Evolutionary conservation across 2,888 invertebrate species (phyloP).

Genomic region (Opisthograptis luteolata): DNA sequence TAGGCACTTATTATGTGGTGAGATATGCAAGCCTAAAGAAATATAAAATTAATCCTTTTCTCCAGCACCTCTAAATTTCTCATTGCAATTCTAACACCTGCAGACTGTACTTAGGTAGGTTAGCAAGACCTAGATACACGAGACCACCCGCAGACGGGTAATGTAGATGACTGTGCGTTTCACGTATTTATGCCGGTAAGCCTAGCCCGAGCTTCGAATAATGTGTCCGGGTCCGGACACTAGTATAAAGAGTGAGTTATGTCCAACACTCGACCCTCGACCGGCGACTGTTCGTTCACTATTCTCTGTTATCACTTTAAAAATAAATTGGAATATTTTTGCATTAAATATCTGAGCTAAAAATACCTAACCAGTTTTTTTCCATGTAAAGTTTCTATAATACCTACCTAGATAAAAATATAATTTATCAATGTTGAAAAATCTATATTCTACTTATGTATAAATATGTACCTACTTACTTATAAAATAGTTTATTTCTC

Average conservation of each 20-base stretch:
- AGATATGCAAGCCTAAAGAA: too few species aligned
- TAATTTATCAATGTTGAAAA: too few species aligned
- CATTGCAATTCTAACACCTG: slow-evolving; percentile 19
- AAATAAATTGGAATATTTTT: slow-evolving; percentile 12
- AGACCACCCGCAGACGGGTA: slow-evolving; percentile 62
- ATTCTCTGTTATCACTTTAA: slow-evolving; percentile 19
- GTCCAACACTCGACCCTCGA: slow-evolving; percentile 27
- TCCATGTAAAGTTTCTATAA: too few species aligned
- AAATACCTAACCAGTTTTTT: background rate
- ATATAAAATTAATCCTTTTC: too few species aligned
- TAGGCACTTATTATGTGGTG: too few species aligned
- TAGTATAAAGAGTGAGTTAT: slow-evolving; percentile 12
- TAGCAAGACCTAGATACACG: slow-evolving; percentile 41
- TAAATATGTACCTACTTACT: too few species aligned
- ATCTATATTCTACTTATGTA: too few species aligned
- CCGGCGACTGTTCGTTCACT: slow-evolving; percentile 38
- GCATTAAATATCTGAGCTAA: slow-evolving; percentile 9
- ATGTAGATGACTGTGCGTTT: slow-evolving; percentile 48
- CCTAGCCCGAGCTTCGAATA: slow-evolving; percentile 39
- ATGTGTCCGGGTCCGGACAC: slow-evolving; percentile 35
- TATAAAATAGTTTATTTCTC: too few species aligned
- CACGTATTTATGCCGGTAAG: slow-evolving; percentile 50
- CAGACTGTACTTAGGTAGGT: too few species aligned
- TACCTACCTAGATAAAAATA: too few species aligned
- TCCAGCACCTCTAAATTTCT: slow-evolving; percentile 4